A percentile compares a stretch with the other conserved stretches of the same genome.
phyloP scores from a whole-genome alignment of 2,888 invertebrate species.

The Rapana venosa region DNA sequence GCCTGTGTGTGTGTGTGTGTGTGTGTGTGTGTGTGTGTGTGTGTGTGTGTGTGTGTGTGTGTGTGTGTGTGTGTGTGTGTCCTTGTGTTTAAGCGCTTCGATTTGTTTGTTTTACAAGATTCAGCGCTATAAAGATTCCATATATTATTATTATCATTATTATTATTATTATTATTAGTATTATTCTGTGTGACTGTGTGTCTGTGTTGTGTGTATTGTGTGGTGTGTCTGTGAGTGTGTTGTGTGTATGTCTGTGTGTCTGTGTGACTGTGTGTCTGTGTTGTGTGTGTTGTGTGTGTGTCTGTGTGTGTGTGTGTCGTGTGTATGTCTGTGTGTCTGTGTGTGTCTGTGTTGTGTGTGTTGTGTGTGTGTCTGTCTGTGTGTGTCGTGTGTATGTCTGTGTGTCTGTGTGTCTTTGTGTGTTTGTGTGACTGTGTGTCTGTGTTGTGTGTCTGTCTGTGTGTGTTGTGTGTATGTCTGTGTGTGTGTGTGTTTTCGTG shows the following conservation, averaged over 20 bases:
- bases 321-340: background rate
- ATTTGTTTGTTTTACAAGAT: too few species aligned
- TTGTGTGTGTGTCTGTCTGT: background rate
- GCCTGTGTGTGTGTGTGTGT: background rate
- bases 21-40: background rate
- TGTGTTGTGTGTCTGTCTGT: background rate
- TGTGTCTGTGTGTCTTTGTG: background rate
- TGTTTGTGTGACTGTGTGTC: background rate
- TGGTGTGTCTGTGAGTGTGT: background rate
- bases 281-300: background rate
- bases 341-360: background rate
- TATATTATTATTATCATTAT: too few species aligned
- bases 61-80: background rate
- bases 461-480: background rate
- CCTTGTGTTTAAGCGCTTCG: background rate
- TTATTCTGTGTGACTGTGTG: too few species aligned
- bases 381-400: background rate
- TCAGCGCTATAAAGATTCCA: too few species aligned
- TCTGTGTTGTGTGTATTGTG: background rate
- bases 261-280: background rate
- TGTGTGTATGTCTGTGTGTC: background rate
- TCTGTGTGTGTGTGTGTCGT: background rate
- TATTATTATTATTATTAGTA: too few species aligned
- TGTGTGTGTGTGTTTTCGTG: background rate
- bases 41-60: background rate